A percentile compares a stretch with the other conserved stretches of the same genome.
These are phyloP conservation scores for Dendropsophus ebraccatus DNA, from an alignment of 2,113 vertebrate genomes.

Conservation along the genomic window DNA sequence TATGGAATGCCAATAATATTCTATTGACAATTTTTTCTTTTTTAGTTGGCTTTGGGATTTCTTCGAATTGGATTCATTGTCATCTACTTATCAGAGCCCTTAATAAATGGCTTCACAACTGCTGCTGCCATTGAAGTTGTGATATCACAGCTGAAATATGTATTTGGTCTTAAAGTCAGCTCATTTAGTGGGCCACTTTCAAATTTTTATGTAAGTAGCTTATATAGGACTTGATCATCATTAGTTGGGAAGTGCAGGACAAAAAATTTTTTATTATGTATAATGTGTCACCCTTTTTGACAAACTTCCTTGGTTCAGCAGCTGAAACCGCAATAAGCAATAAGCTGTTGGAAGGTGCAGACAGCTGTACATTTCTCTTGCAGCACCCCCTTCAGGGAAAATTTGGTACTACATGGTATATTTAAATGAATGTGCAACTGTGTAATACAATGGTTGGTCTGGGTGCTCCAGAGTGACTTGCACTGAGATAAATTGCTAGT, in stretches of 20 bases:
- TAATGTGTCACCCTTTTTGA: too few species aligned
- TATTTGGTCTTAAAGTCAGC: constrained; percentile 81
- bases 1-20: background rate
- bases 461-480: background rate
- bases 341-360: too few species aligned
- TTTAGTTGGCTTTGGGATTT: constrained; percentile 84
- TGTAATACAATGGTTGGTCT: background rate
- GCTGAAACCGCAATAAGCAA: background rate
- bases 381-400: background rate
- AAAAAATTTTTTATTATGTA: too few species aligned
- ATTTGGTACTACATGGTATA: too few species aligned
- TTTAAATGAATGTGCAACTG: background rate
- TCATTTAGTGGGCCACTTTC: constrained; percentile 80
- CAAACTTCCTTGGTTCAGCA: too few species aligned
- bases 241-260: too few species aligned
- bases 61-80: constrained; percentile 89
- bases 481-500: too few species aligned
- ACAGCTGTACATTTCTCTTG: too few species aligned
- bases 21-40: constrained; percentile 57
- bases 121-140: constrained; percentile 92
- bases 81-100: constrained; percentile 90
- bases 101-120: constrained; percentile 93
- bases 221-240: background rate
- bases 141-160: constrained; percentile 94
- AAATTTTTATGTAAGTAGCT: constrained; percentile 84